These are phyloP conservation scores for Sebastiscus albofasciatus DNA, from an alignment of 2,797 vertebrate species.

Conservation along the genomic window DNA sequence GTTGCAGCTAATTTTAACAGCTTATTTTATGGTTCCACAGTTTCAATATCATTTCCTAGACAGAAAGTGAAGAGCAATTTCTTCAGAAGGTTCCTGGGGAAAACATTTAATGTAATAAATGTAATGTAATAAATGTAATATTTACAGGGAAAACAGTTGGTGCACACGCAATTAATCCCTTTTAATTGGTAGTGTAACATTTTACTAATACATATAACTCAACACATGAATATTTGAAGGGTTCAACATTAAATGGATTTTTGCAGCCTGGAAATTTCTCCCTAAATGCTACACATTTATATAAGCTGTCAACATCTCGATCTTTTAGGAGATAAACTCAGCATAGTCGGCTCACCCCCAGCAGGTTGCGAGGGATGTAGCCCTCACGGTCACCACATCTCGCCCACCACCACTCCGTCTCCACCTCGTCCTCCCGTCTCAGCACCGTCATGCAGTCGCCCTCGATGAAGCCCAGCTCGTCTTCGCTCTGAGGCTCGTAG, in stretches of 20 bases:
- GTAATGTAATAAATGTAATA: too few relatives aligned
- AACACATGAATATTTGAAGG: background rate
- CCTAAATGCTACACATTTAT: rapidly evolving
- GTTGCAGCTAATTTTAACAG: background rate
- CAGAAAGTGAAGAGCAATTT: background rate
- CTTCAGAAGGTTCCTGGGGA: background rate
- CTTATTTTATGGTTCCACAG: background rate
- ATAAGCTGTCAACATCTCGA: too few relatives aligned
- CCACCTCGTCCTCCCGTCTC: slow-evolving; percentile 88
- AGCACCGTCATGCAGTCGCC: slow-evolving; percentile 93
- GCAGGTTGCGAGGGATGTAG: slow-evolving; percentile 92
- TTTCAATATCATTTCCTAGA: background rate
- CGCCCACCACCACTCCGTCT: slow-evolving; percentile 96
- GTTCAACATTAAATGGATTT: background rate
- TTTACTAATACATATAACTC: background rate
- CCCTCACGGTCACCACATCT: slow-evolving; percentile 88
- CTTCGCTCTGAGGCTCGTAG: slow-evolving; percentile 85
- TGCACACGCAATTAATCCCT: background rate
- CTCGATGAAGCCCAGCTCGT: slow-evolving; percentile 89
- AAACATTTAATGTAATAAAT: background rate
- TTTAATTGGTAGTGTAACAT: background rate
- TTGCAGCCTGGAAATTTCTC: background rate
- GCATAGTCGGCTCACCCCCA: slow-evolving; percentile 83
- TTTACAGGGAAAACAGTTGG: background rate
- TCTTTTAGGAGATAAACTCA: background rate